phyloP scores from a whole-genome alignment of 2,797 vertebrate genomes.

The Oophaga sylvatica region DNA sequence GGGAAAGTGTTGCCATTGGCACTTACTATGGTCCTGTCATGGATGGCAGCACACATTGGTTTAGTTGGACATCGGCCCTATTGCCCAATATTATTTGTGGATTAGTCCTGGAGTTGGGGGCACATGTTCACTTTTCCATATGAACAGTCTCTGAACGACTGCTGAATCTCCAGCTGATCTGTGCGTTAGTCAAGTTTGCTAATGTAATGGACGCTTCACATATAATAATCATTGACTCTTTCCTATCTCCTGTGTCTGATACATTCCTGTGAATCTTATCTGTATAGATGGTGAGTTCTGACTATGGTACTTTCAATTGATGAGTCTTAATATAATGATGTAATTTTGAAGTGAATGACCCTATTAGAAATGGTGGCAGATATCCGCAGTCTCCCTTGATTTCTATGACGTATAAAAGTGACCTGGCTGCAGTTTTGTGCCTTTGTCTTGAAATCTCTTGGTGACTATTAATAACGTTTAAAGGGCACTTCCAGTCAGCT shows the following conservation, averaged over 20 bases:
- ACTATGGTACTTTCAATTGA: background rate
- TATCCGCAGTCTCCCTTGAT: background rate
- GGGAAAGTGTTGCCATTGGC: background rate
- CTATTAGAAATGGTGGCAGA: background rate
- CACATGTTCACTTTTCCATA: background rate
- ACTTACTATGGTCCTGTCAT: background rate
- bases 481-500: slow-evolving; percentile 3
- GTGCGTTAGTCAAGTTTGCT: background rate
- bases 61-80: background rate
- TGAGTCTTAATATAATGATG: background rate
- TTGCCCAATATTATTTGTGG: background rate
- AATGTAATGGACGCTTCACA: background rate
- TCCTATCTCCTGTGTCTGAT: background rate
- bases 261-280: background rate
- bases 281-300: background rate
- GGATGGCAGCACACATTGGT: no score
- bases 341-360: background rate
- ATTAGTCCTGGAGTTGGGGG: background rate
- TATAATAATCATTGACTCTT: no score
- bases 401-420: background rate
- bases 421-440: background rate
- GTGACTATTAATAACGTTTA: background rate
- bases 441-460: background rate
- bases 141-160: background rate
- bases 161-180: background rate